Evolutionary conservation across 53 echinoderm and acorn worm genomes (phyloP).

Genomic region (Mesocentrotus franciscanus): DNA sequence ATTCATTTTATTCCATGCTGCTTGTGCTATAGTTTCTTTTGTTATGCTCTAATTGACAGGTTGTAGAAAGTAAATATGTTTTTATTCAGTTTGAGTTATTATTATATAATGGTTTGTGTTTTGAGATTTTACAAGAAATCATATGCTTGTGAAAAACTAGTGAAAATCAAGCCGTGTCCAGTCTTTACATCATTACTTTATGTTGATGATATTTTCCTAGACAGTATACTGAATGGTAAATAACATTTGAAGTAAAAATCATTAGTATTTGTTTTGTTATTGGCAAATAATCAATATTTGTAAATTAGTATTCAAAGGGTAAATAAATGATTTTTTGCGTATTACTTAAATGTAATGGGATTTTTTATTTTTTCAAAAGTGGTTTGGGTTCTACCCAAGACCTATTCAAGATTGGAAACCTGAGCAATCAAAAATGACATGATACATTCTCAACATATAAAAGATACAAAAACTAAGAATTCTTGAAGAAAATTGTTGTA

Average conservation of each 20-base stretch:
- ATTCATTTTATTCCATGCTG: background rate
- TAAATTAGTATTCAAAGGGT: background rate
- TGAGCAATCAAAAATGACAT: too few relatives aligned
- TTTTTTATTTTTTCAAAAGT: background rate
- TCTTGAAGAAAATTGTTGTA: background rate
- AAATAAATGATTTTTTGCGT: background rate
- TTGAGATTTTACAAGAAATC: too few relatives aligned
- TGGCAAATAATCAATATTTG: background rate
- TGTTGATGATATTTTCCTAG: background rate
- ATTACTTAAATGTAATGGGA: background rate
- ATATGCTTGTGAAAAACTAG: background rate
- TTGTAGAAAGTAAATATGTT: too few relatives aligned
- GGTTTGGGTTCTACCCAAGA: background rate
- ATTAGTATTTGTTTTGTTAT: background rate
- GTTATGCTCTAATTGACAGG: background rate
- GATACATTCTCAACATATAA: background rate
- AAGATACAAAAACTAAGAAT: background rate
- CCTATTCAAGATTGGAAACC: background rate
- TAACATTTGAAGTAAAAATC: background rate
- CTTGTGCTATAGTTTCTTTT: background rate
- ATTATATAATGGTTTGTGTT: too few relatives aligned
- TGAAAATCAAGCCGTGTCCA: background rate
- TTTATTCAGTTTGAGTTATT: too few relatives aligned
- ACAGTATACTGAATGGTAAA: background rate
- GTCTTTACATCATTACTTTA: background rate